Evolutionary conservation across 2,797 vertebrate species (phyloP).

Genomic region (Meda fulgida): DNA sequence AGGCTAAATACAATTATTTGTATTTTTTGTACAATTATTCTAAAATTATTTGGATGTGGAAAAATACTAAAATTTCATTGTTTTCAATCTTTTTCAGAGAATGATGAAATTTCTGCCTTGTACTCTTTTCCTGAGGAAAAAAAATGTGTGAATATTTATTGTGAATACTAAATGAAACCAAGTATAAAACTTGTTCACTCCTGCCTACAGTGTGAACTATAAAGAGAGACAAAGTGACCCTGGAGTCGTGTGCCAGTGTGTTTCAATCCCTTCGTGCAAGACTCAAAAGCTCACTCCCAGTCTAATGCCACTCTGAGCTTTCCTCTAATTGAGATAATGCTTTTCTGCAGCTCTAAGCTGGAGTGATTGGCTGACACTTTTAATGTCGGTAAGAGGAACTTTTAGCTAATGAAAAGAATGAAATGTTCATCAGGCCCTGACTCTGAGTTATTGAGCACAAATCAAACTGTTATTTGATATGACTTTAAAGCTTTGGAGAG

Average conservation of each 20-base stretch:
- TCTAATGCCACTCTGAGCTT: conserved; percentile 32
- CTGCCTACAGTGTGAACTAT: not conserved
- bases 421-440: conserved; percentile 37
- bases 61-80: not conserved
- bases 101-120: not conserved
- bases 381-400: conserved; percentile 44
- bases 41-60: no score
- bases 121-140: not conserved
- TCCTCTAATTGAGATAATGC: conserved; percentile 61
- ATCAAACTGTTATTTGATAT: conserved; percentile 68
- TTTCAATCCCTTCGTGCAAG: conserved; percentile 1
- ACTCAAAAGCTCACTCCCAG: conserved; percentile 25
- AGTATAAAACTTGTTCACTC: not conserved
- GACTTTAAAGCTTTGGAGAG: conserved; percentile 58
- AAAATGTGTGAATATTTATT: not conserved
- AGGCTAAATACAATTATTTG: not conserved
- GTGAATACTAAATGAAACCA: not conserved
- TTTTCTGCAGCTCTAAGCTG: conserved; percentile 63
- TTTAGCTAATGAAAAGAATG: conserved; percentile 53
- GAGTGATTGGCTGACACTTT: conserved; percentile 40
- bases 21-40: no score
- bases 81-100: not conserved
- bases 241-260: not conserved
- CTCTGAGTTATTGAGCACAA: conserved; percentile 38
- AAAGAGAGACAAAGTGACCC: not conserved